A percentile compares a stretch with the other conserved stretches of the same genome.
Conservation (phyloP, 2,113 vertebrate genomes). For the Thomomys bottae region DNA sequence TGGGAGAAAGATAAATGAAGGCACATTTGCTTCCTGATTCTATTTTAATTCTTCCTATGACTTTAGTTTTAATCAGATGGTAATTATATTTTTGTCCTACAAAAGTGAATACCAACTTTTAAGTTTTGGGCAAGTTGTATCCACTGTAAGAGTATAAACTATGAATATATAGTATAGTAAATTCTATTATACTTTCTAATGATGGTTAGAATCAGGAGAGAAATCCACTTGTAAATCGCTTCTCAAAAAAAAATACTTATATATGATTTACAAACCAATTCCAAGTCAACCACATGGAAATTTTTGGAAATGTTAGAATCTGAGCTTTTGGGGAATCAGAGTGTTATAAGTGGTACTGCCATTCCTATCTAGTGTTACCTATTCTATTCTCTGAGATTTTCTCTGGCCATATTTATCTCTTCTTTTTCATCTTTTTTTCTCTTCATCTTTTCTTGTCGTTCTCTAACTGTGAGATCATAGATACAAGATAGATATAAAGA, state of each 20-base stretch:
- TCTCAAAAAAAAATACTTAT: conserved; percentile 44
- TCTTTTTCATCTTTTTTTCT: conserved; percentile 42
- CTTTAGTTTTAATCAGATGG: conserved; percentile 13
- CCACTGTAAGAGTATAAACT: not conserved
- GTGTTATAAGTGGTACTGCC: not conserved
- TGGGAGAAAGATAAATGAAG: conserved; percentile 24
- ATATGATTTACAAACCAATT: not conserved
- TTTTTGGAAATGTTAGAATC: conserved; percentile 10
- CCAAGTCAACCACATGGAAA: not conserved
- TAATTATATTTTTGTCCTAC: conserved; percentile 15
- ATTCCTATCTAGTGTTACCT: not conserved
- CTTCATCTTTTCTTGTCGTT: conserved; percentile 15
- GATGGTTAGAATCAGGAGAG: not conserved
- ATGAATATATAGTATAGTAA: conserved; percentile 1
- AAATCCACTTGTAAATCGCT: conserved; percentile 46
- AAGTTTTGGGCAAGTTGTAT: conserved; percentile 43
- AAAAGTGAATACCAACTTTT: conserved; percentile 58
- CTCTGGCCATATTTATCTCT: not conserved
- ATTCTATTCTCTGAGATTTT: conserved; percentile 41
- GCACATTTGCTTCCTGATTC: conserved; percentile 52
- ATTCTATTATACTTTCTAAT: conserved; percentile 17
- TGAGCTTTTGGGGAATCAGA: conserved; percentile 18
- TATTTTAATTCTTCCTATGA: conserved; percentile 27
- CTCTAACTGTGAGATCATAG: conserved; percentile 27
- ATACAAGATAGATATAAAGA: not conserved